These are phyloP conservation scores for Archegozetes longisetosus DNA, from an alignment of 1,140 invertebrate species.

Conservation along the genomic window DNA sequence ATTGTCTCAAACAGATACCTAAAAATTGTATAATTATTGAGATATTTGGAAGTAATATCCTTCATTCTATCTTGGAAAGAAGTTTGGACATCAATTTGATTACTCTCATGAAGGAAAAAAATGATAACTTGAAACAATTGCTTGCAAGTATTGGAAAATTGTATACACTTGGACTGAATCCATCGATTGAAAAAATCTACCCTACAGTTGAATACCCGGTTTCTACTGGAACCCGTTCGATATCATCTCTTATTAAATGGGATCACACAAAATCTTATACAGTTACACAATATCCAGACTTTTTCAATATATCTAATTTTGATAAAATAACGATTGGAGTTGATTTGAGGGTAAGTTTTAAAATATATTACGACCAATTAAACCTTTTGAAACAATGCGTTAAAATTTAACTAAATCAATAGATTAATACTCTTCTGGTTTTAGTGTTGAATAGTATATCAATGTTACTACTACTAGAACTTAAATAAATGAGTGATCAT, in stretches of 20 bases:
- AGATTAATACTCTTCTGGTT: too few species aligned
- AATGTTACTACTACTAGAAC: neutral
- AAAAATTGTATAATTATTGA: slow-evolving; percentile 56
- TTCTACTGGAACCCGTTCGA: slow-evolving; percentile 32
- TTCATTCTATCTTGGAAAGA: slow-evolving; percentile 46
- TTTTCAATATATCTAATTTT: slow-evolving; percentile 9
- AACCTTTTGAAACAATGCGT: too few species aligned
- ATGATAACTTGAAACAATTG: slow-evolving; percentile 13
- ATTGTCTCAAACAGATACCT: slow-evolving; percentile 55
- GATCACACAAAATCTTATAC: slow-evolving; percentile 28
- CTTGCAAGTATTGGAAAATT: slow-evolving; percentile 30
- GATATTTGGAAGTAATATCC: slow-evolving; percentile 63
- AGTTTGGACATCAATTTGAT: slow-evolving; percentile 30
- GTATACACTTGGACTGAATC: slow-evolving; percentile 62
- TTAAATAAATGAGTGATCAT: neutral
- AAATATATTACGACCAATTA: too few species aligned
- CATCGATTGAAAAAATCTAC: slow-evolving; percentile 32
- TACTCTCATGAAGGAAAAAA: slow-evolving; percentile 33
- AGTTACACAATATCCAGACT: slow-evolving; percentile 9
- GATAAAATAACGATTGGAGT: neutral
- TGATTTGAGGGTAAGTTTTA: neutral
- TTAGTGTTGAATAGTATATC: too few species aligned
- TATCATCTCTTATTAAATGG: slow-evolving; percentile 34
- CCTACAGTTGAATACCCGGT: slow-evolving; percentile 31
- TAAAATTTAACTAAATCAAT: neutral